These are phyloP conservation scores for Speoplatyrhinus poulsoni DNA, from an alignment of 2,113 vertebrate species.

Conservation along the genomic window DNA sequence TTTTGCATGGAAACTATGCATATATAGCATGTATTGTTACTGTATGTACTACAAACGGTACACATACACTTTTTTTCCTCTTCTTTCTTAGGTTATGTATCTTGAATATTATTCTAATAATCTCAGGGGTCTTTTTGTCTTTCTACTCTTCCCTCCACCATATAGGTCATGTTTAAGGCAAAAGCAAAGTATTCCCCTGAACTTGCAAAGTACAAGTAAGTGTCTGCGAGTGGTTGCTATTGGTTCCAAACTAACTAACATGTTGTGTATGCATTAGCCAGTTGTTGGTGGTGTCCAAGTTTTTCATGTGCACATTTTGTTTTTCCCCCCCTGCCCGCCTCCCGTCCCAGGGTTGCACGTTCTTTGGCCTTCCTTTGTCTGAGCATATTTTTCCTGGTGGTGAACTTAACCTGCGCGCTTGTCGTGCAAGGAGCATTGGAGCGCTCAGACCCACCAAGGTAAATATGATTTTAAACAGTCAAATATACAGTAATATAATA, in stretches of 20 bases:
- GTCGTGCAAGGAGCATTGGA: conserved; percentile 78
- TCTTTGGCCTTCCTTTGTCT: conserved; percentile 85
- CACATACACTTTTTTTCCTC: too few species aligned
- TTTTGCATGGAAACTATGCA: too few species aligned
- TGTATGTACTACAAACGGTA: too few species aligned
- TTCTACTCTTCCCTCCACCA: not conserved
- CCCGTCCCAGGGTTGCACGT: conserved; percentile 79
- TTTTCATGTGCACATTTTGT: not conserved
- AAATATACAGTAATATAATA: not conserved
- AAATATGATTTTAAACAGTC: conserved; percentile 1
- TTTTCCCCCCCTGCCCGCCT: not conserved
- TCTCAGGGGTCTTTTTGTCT: not conserved
- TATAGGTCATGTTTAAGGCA: conserved; percentile 93
- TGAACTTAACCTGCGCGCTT: conserved; percentile 91
- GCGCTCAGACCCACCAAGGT: conserved; percentile 59
- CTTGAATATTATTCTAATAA: not conserved
- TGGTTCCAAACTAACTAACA: not conserved
- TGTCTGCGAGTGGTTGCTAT: not conserved
- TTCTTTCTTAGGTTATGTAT: too few species aligned
- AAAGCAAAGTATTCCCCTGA: conserved; percentile 93
- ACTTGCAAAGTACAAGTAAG: conserved; percentile 96
- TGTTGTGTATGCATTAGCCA: not conserved
- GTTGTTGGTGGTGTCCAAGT: not conserved
- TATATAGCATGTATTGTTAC: too few species aligned
- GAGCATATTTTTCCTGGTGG: conserved; percentile 88